phyloP scores from a whole-genome alignment of 2,888 invertebrate genomes.

The Pristionchus arcanus region DNA sequence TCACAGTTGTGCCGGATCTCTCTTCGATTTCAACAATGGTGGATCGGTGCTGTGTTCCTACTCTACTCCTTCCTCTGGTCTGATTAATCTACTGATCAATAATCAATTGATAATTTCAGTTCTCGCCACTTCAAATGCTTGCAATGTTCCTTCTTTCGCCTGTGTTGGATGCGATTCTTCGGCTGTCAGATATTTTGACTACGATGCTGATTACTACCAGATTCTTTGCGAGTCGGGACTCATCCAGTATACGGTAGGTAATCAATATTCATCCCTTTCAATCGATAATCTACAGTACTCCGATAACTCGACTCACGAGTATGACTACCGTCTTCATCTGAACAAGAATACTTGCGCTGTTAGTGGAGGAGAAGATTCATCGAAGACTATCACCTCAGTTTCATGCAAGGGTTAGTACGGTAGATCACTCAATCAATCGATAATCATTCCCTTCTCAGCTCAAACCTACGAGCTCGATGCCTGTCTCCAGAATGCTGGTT shows the following conservation, averaged over 20 bases:
- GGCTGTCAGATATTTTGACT: background rate
- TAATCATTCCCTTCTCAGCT: background rate
- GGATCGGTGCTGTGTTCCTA: background rate
- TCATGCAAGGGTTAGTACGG: conserved; percentile 11
- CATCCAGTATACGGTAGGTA: conserved; percentile 24
- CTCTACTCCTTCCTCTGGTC: conserved; percentile 1
- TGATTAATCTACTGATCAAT: background rate
- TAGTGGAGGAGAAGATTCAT: background rate
- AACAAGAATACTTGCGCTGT: conserved; percentile 29
- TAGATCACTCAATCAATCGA: background rate
- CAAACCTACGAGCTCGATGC: background rate
- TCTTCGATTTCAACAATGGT: no score
- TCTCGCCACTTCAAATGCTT: conserved; percentile 21
- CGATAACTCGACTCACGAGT: conserved; percentile 28
- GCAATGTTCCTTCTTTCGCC: background rate
- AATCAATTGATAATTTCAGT: conserved; percentile 34
- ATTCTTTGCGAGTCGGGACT: conserved; percentile 29
- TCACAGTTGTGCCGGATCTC: no score
- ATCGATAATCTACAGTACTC: conserved; percentile 11
- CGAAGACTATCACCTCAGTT: background rate
- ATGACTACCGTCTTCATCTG: background rate
- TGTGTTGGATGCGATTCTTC: conserved; percentile 24
- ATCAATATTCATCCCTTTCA: background rate
- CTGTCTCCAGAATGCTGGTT: background rate
- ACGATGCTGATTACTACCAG: conserved; percentile 1